Conservation (phyloP, 2,113 vertebrate species). For the Opisthocomus hoazin region DNA sequence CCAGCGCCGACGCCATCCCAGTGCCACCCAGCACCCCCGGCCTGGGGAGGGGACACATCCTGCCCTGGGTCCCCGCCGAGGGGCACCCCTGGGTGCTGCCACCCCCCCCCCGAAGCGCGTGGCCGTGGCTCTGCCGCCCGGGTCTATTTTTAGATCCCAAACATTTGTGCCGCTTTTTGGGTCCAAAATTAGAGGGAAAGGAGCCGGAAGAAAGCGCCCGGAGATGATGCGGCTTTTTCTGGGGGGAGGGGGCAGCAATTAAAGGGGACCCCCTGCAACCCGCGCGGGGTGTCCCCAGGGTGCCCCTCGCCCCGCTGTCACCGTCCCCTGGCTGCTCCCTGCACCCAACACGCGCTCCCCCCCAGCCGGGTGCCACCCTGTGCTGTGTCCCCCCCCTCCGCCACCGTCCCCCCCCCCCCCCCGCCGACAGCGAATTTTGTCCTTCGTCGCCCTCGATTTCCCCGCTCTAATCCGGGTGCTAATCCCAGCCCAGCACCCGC, state of each 20-base stretch:
- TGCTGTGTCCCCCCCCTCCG: background rate
- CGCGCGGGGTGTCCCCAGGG: background rate
- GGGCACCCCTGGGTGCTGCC: background rate
- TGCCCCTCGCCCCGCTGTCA: background rate
- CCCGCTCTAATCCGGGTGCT: background rate
- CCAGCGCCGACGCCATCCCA: background rate
- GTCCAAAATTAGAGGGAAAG: conserved; percentile 17
- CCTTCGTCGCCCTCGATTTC: background rate
- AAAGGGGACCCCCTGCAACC: background rate
- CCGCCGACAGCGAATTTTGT: background rate
- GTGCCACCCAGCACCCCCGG: too few species aligned
- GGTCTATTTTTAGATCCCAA: background rate
- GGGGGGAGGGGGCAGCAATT: background rate
- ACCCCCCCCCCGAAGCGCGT: background rate
- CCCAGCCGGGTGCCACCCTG: background rate
- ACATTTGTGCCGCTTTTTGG: background rate
- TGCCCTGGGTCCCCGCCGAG: too few species aligned
- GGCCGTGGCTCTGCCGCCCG: background rate
- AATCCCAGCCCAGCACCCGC: background rate
- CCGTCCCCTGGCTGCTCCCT: background rate
- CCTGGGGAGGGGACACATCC: background rate
- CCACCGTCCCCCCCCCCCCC: background rate
- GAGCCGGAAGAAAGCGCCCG: background rate
- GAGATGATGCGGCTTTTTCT: background rate
- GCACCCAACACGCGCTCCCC: background rate